phyloP scores from a whole-genome alignment of 1,140 invertebrate genomes.

The Acyrthosiphon pisum region DNA sequence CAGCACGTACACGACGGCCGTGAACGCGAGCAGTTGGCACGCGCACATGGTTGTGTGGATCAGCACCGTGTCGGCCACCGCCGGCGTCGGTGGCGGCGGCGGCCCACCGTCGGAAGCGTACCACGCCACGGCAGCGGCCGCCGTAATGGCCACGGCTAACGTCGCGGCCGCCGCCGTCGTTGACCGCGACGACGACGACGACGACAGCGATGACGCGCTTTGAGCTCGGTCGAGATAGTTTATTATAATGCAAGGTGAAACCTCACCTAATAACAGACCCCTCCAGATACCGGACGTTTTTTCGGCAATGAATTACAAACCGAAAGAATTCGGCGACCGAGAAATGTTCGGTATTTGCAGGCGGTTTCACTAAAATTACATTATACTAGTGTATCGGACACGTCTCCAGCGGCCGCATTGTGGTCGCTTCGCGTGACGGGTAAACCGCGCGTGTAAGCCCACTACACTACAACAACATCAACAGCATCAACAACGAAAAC shows the following conservation, averaged over 20 bases:
- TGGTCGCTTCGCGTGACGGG: too few relatives aligned
- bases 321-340: too few relatives aligned
- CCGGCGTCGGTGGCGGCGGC: background rate
- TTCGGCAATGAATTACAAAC: too few relatives aligned
- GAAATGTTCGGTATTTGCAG: too few relatives aligned
- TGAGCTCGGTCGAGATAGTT: background rate
- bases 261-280: too few relatives aligned
- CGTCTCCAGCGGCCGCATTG: too few relatives aligned
- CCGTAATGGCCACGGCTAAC: background rate
- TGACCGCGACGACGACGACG: background rate
- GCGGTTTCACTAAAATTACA: too few relatives aligned
- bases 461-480: too few relatives aligned
- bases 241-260: background rate
- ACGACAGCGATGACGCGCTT: background rate
- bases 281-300: background rate
- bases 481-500: too few relatives aligned
- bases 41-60: background rate
- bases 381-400: too few relatives aligned
- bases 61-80: background rate
- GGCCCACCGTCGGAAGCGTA: background rate
- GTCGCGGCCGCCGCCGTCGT: background rate
- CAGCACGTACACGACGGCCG: conserved; percentile 27
- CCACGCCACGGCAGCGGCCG: background rate
- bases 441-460: too few relatives aligned
- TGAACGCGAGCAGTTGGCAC: conserved; percentile 17